Conservation (phyloP, 1,140 invertebrate genomes). For the Acromyrmex echinatior region DNA sequence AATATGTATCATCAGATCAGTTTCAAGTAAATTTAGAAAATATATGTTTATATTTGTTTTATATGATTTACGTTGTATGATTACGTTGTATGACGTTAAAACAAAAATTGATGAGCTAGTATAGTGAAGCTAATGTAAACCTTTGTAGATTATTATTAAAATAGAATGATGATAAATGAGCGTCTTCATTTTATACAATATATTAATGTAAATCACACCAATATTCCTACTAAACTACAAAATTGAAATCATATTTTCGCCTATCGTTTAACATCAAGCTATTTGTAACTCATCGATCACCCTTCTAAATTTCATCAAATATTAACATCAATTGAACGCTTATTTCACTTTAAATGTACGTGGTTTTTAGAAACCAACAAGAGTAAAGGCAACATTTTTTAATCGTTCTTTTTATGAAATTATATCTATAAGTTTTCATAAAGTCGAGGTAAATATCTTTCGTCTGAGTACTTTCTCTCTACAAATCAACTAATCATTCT, state of each 20-base stretch:
- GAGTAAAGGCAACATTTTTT: conserved; percentile 77
- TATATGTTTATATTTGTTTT: conserved; percentile 44
- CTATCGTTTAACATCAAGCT: conserved; percentile 56
- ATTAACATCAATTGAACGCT: conserved; percentile 68
- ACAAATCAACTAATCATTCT: conserved; percentile 45
- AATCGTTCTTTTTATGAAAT: conserved; percentile 61
- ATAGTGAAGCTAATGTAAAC: conserved; percentile 40
- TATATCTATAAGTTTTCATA: conserved; percentile 56
- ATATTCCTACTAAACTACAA: conserved; percentile 70
- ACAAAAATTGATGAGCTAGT: conserved; percentile 48
- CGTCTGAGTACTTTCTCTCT: conserved; percentile 42
- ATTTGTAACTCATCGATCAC: conserved; percentile 36
- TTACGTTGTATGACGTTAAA: conserved; percentile 3
- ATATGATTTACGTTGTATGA: conserved; percentile 48
- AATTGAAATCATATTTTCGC: conserved; percentile 54
- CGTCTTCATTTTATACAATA: conserved; percentile 35
- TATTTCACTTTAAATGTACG: conserved; percentile 76
- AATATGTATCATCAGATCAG: conserved; percentile 47
- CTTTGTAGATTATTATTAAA: conserved; percentile 65
- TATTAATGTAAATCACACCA: conserved; percentile 52
- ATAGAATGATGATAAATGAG: conserved; percentile 52
- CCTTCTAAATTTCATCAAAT: conserved; percentile 69
- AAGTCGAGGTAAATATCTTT: conserved; percentile 64
- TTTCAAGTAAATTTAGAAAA: conserved; percentile 56
- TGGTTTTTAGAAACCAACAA: conserved; percentile 76